Base-by-base conservation (phyloP, 1,140 invertebrate species). In the Marisa cornuarietis region DNA sequence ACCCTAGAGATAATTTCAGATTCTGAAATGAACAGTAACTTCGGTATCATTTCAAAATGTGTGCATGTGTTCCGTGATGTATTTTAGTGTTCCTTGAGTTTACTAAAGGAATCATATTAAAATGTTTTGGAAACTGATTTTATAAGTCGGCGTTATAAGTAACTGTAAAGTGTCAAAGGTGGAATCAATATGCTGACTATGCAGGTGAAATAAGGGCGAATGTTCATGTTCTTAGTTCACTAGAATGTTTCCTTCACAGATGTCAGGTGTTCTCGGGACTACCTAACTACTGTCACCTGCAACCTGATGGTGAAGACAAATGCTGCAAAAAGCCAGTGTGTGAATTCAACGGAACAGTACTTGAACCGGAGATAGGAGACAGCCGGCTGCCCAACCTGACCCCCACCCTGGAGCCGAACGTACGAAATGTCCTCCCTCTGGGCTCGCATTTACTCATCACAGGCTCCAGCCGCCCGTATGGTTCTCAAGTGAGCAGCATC, bases 291-390 rank as follows among this genome's bases (percentile, higher is more conserved):
- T 88, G 87, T 61, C 83, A 80, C 16, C 81, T 88, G 42, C 68
- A 83, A 24, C 77, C 73, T 14, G 85, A 87, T 77, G 85, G 85
- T 3, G 76, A 71, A 14, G 82, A 86, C 71, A 49, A 42, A 0
- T 88, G 87, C 72, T 88, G 87, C 81, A 81, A 82, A 78, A 78
- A 80, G 54, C 83, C 85, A 20, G 22, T 72, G 9, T 88, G 87
- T 71, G 83, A 77, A 9, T 79, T 81, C 31, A 79, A 83, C 20
- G 83, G 82, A 10, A 81, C 81, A 66, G 75, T 80, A 22, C 77
- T 85, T 63, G 83, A 73, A 11, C 85, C 82, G n/a, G 63, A 78
- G 77, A 69, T 81, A 42, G 79, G 79, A 51, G 83, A 61, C 31
- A 54, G 61, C 49, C 66, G 54, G 31, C 65, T 24, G 76, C 85